phyloP scores from a whole-genome alignment of 2,797 vertebrate genomes.

The Myoxocephalus aenaeus region DNA sequence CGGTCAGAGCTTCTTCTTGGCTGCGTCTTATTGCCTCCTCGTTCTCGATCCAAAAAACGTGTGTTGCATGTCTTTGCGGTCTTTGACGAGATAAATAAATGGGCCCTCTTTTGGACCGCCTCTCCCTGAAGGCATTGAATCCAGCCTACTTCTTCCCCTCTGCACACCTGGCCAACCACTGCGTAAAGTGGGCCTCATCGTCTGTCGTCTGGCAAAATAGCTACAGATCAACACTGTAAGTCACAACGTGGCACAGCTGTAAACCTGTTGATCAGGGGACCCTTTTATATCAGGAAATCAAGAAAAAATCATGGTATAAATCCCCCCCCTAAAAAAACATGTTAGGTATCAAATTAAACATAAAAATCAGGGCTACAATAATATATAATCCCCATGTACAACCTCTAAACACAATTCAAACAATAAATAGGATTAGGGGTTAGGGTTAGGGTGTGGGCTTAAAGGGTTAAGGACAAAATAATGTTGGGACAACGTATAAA shows the following conservation, averaged over 20 bases:
- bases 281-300: no score
- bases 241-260: neutral
- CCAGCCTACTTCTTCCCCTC: neutral
- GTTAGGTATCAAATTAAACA: no score
- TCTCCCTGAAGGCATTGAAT: neutral
- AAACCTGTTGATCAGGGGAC: no score
- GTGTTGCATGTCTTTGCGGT: neutral
- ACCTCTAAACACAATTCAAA: no score
- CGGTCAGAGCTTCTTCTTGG: neutral
- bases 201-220: neutral
- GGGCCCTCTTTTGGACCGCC: no score
- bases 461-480: neutral
- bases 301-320: no score
- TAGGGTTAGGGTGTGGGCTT: no score
- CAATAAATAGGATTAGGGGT: no score
- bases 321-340: no score
- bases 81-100: neutral
- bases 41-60: slow-evolving; percentile 9
- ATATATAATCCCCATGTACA: no score
- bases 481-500: neutral
- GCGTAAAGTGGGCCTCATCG: neutral
- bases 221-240: neutral
- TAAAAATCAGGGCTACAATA: no score
- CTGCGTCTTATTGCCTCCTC: neutral
- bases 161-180: neutral